Conservation (phyloP, 2,888 invertebrate genomes). For the Aromia moschata region DNA sequence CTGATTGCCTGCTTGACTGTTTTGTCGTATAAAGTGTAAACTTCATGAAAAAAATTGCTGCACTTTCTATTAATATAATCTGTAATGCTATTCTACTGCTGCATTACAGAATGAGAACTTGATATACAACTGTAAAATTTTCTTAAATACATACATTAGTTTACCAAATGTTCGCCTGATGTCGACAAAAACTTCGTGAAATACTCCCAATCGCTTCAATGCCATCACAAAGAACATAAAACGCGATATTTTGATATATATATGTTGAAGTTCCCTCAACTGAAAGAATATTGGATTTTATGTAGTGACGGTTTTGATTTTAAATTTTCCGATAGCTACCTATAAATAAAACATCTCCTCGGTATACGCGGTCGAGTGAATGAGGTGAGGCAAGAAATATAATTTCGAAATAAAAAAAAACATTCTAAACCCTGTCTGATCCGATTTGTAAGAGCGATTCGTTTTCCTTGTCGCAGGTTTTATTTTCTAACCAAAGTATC, state of each 20-base stretch:
- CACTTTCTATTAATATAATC: no score
- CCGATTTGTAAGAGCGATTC: constrained; percentile 1
- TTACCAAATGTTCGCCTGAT: no score
- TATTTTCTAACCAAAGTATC: constrained; percentile 10
- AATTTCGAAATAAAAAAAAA: constrained; percentile 9
- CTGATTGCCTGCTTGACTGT: no score
- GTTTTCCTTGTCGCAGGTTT: constrained; percentile 10
- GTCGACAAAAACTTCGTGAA: no score
- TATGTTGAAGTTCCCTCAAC: background rate
- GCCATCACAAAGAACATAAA: background rate
- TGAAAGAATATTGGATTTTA: background rate
- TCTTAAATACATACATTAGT: no score
- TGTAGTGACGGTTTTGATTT: background rate
- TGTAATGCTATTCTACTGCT: no score
- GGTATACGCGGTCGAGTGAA: background rate
- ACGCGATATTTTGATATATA: background rate
- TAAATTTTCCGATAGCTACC: constrained; percentile 9
- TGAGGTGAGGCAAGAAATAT: background rate
- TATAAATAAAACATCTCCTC: constrained; percentile 8
- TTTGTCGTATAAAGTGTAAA: no score
- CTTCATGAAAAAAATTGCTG: no score
- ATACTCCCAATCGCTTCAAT: no score
- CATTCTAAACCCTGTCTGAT: constrained; percentile 14
- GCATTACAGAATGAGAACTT: no score
- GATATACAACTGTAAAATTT: no score